Base-by-base conservation (phyloP, 1,140 invertebrate species). In the Saxidomus purpurata region DNA sequence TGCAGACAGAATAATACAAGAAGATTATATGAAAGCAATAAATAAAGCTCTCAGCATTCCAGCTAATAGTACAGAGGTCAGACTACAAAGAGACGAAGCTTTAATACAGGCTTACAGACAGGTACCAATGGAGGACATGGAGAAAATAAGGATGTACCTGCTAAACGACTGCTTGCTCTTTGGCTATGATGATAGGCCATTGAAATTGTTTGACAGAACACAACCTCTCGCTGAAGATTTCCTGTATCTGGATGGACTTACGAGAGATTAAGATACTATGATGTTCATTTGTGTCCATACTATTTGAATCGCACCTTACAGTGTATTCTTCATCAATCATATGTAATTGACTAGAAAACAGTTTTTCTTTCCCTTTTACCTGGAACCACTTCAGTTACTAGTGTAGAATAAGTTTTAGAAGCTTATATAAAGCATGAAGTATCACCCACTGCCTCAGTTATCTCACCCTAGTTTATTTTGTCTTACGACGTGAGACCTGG, bases 111-210 rank as follows among this genome's bases (percentile, higher is more conserved):
- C 87, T n/a, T 89, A 81, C 71, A 47, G 28, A 31, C 49, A 74
- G 25, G 63, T 89, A 13, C 63, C 79, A 9, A 19, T 69, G 38
- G 43, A 59, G 13, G 77, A 83, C 52, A 55, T 89, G 80, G 31
- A 82, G 22, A 81, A 28, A 36, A 17, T 89, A 28, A 81, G 74
- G 25, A n/a, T 47, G 55, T 52, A 71, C 28, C 43, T 89, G 13
- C 59, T 61, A 38, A 43, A 38, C 17, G 87, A 89, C 61, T 89
- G 77, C 25, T 59, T 79, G 34, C 31, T 89, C 13, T 89, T 89
- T 82, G 87, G 87, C 36, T 89, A 89, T 76, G 77, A 89, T 59
- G 59, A 79, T 17, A 34, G 74, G 52, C 87, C 87, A 15, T 17
- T 40, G 15, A 17, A 38, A 55, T 74, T 76, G 25, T 87, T 87